Evolutionary conservation across 2,888 invertebrate genomes (phyloP), one percentile per base, ranked within the genome.

Genomic region (Microchrysa polita): DNA sequence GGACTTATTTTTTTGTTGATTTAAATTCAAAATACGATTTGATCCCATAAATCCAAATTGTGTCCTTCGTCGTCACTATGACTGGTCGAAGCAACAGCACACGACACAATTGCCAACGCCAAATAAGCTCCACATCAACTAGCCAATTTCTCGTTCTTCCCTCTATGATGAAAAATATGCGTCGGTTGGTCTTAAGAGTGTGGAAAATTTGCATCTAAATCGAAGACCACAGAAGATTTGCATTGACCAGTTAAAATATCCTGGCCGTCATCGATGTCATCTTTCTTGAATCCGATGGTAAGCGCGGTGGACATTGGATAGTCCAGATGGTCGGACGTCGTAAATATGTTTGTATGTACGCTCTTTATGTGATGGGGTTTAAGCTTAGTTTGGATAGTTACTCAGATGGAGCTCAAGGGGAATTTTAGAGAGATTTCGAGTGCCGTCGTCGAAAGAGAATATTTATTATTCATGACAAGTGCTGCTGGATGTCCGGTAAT

Each of bases 141-240:
- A 22, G 44, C 48, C 42, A 42, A 9, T 63, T n/a, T 2, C 48
- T 16, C 1, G 12, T 16, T 44, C 48, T 22, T 16, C 1, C 14
- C 42, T 44, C 48, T 12, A n/a, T 27, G 22, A 34, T 65, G 48
- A 48, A 65, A n/a, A n/a, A 65, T 65, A 48, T 65, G 34, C 65
- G 65, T 22, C 16, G 20, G 44, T 48, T 18, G 65, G 65, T 20
- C 48, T 69, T 18, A 20, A n/a, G n/a, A n/a, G 42, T 69, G 48
- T 82, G 81, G 82, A 81, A 82, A 83, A 83, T 83, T 83, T 83
- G 83, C 83, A 83, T 83, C 81, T 83, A 83, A 83, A 83, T 83
- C 83, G 83, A 83, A 82, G 75, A 74, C 23, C 63, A n/a, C n/a
- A 73, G 75, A 73, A 71, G 76, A 76, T 77, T 75, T 77, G 74